Evolutionary conservation across 2,888 invertebrate species (phyloP), one percentile per base, ranked within the genome.

Genomic region (Drosophila prolongata): DNA sequence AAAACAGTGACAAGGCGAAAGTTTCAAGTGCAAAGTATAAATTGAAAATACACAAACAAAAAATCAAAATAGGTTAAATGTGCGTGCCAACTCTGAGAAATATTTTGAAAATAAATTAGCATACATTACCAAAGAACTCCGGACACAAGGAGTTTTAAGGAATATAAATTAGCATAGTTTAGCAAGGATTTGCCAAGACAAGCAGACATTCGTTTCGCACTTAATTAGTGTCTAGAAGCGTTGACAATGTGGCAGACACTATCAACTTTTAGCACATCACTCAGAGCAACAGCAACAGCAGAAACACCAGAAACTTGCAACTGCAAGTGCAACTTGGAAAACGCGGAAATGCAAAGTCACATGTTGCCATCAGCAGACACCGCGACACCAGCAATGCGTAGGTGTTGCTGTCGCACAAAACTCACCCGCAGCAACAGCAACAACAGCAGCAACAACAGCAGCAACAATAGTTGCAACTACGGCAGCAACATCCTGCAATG

Each of bases 191-290:
- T 27, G 37, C 47, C 35, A 55, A 40, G 40, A 34, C 66, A 62
- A 66, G 44, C 34, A 66, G 24, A 68, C 77, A 79, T 76, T 84
- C 80, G 82, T 81, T 86, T 83, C 80, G 78, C 85, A 90, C 90
- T 88, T 89, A 90, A 90, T 90, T 90, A 90, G 90, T 90, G 90
- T 90, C 90, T 84, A 77, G 70, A 87, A 77, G 68, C 75, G 76
- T 60, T 76, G 77, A 77, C 81, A 84, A 83, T 78, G 85, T 76
- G 76, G 79, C 84, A 80, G 76, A 72, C 78, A 57, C 70, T 80
- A 82, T 78, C 82, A 87, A 73, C 78, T 71, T 60, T 77, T 70
- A 61, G 68, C 78, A 75, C 79, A 79, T 79, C 86, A 78, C 74
- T 82, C 79, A 79, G 57, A 59, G 64, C 55, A 10, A 24, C 42